These are phyloP conservation scores for Oryzaephilus surinamensis DNA, from an alignment of 1,140 invertebrate species.

Conservation along the genomic window DNA sequence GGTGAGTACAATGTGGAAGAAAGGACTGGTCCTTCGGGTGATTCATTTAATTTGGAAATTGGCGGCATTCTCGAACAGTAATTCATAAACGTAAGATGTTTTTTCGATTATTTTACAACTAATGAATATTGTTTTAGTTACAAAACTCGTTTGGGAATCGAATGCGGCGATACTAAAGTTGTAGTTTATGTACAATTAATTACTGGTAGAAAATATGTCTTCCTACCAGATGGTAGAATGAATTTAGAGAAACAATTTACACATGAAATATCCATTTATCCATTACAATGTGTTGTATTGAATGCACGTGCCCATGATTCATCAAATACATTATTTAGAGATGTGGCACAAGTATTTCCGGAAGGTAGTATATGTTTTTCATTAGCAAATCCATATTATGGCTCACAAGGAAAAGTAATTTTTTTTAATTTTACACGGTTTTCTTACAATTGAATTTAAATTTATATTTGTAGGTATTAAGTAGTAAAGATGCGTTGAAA, in stretches of 20 bases:
- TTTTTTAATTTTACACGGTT: background rate
- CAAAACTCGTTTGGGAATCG: conserved; percentile 56
- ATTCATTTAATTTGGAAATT: conserved; percentile 9
- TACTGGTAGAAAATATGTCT: conserved; percentile 52
- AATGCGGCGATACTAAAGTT: conserved; percentile 57
- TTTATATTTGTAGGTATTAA: conserved; percentile 31
- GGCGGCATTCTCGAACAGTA: conserved; percentile 39
- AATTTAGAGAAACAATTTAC: conserved; percentile 61
- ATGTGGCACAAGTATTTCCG: conserved; percentile 62
- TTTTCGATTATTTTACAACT: conserved; percentile 2
- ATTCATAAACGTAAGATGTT: conserved; percentile 18
- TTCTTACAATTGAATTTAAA: too few relatives aligned
- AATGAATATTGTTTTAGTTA: conserved; percentile 44
- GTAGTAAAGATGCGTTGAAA: conserved; percentile 29
- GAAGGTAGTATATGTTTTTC: conserved; percentile 60
- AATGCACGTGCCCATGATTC: conserved; percentile 44
- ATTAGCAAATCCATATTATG: conserved; percentile 69
- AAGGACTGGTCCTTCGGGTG: too few relatives aligned
- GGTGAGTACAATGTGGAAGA: conserved; percentile 17
- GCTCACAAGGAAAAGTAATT: conserved; percentile 58
- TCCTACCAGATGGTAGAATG: conserved; percentile 44
- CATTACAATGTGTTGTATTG: conserved; percentile 56
- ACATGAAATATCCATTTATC: conserved; percentile 44
- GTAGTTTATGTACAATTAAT: conserved; percentile 64
- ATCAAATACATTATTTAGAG: conserved; percentile 25